These are phyloP conservation scores for Tretioscincus oriximinensis DNA, from an alignment of 2,113 vertebrate species.

Conservation along the genomic window DNA sequence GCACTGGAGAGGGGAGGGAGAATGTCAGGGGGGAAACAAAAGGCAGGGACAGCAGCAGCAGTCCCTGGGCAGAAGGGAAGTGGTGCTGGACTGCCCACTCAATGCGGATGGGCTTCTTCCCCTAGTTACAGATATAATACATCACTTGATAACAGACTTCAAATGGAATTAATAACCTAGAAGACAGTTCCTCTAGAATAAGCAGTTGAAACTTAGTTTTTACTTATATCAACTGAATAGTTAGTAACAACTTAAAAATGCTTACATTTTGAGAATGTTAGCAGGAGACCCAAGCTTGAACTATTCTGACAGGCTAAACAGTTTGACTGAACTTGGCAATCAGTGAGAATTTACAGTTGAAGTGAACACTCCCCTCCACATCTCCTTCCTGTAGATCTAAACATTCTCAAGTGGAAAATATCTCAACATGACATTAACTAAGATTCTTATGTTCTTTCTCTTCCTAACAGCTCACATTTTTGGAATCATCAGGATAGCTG, in stretches of 20 bases:
- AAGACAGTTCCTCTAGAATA: background rate
- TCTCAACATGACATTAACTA: no score
- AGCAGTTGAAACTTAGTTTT: background rate
- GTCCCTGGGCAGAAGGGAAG: no score
- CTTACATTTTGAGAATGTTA: background rate
- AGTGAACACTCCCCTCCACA: background rate
- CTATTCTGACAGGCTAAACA: background rate
- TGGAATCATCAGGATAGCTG: no score
- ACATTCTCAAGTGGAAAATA: no score
- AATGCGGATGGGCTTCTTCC: background rate
- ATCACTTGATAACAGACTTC: conserved; percentile 29
- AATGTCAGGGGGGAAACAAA: no score
- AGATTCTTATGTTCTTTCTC: no score
- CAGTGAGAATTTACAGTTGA: background rate
- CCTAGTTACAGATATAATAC: conserved; percentile 1
- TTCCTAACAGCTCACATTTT: no score
- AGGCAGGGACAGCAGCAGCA: no score
- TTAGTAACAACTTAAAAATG: background rate
- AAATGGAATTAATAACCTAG: conserved; percentile 11
- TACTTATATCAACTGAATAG: background rate
- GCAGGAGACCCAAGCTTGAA: background rate
- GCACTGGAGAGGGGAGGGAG: no score
- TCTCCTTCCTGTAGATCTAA: no score
- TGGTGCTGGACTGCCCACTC: no score
- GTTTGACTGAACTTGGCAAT: background rate